Conservation (phyloP, 2,888 invertebrate genomes). For the Drosophila paramelanica region DNA sequence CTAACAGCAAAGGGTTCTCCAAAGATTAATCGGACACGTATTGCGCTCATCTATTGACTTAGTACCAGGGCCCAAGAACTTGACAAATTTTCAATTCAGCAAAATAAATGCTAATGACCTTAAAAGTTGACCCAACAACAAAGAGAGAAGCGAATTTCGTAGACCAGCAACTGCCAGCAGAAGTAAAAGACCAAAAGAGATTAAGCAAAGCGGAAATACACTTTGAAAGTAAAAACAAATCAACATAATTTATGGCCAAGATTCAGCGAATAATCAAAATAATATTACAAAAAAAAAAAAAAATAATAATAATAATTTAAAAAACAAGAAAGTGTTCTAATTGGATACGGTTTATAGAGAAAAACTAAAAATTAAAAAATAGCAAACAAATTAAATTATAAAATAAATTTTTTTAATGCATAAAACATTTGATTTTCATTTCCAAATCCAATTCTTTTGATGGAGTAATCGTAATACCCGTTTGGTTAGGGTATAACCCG, state of each 20-base stretch:
- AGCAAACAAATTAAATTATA: too few relatives aligned
- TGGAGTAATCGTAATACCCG: background rate
- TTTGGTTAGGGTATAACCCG: conserved; percentile 5
- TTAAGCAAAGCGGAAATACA: conserved; percentile 10
- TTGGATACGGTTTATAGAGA: too few relatives aligned
- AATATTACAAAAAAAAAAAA: background rate
- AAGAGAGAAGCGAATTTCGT: background rate
- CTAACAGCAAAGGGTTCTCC: background rate
- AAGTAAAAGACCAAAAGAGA: background rate
- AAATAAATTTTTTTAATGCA: too few relatives aligned
- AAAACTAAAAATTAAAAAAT: too few relatives aligned
- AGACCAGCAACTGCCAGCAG: background rate
- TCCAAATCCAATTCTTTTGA: background rate
- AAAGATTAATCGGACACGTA: conserved; percentile 12
- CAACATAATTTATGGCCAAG: background rate
- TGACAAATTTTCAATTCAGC: conserved; percentile 61
- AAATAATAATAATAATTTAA: background rate
- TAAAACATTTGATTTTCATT: too few relatives aligned
- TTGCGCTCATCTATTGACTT: conserved; percentile 41
- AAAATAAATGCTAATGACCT: conserved; percentile 53
- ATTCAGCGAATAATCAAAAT: background rate
- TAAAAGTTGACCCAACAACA: conserved; percentile 31
- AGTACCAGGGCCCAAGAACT: conserved; percentile 25
- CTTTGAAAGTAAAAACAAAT: conserved; percentile 5
- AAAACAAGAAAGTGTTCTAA: background rate